These are phyloP conservation scores for Furnarius figulus DNA, from an alignment of 2,113 vertebrate genomes.

Conservation along the genomic window DNA sequence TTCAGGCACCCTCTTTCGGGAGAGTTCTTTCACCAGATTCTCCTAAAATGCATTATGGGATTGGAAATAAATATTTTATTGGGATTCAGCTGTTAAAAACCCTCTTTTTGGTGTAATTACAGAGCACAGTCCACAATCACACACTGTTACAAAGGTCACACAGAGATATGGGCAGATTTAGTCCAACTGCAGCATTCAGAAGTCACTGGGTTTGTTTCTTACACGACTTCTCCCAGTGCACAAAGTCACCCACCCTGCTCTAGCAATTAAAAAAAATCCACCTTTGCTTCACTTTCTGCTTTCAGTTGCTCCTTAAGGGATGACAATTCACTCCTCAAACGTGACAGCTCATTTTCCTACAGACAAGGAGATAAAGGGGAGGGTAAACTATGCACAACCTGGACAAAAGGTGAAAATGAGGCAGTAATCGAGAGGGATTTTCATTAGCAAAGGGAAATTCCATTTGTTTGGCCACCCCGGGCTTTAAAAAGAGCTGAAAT, in stretches of 20 bases:
- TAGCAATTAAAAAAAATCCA: constrained; percentile 52
- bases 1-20: constrained; percentile 8
- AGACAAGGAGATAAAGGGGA: constrained; percentile 18
- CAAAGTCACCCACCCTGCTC: not conserved
- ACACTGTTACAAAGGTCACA: not conserved
- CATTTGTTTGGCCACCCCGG: not conserved
- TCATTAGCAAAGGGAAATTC: not conserved
- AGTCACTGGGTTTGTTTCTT: not conserved
- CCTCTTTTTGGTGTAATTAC: not conserved
- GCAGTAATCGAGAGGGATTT: not conserved
- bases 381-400: no score
- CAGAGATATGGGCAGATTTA: not conserved
- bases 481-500: not conserved
- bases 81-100: not conserved
- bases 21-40: constrained; percentile 57
- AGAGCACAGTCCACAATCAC: not conserved
- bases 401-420: not conserved
- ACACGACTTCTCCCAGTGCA: not conserved
- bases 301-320: constrained; percentile 80
- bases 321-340: constrained; percentile 76
- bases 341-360: constrained; percentile 81
- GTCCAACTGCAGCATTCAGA: not conserved
- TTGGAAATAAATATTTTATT: not conserved
- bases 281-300: constrained; percentile 77
- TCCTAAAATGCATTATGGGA: constrained; percentile 60